Conservation (phyloP, 2,888 invertebrate species). For the Lycocerus yunnanus region DNA sequence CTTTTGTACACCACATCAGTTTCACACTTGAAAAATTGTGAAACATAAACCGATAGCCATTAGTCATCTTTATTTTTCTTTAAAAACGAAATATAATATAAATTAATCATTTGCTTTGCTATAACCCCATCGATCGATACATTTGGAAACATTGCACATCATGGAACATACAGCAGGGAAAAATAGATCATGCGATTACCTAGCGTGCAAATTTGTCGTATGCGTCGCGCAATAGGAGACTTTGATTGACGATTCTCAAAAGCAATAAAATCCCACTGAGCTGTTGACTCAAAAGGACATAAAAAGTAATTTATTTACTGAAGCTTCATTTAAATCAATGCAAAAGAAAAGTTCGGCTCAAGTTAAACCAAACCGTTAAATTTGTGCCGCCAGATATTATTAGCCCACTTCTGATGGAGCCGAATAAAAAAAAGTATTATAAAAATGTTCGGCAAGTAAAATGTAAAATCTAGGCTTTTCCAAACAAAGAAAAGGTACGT, state of each 20-base stretch:
- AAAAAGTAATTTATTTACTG: background rate
- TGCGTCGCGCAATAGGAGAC: background rate
- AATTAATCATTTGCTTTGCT: background rate
- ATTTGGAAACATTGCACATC: background rate
- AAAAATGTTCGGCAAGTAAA: too few species aligned
- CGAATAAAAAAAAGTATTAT: background rate
- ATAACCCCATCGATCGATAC: background rate
- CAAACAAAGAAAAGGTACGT: background rate
- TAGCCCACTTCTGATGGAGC: background rate
- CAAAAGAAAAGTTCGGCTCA: background rate
- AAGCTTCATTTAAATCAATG: background rate
- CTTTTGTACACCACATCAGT: constrained; percentile 16
- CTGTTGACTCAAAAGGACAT: background rate
- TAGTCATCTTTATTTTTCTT: background rate
- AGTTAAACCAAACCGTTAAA: background rate
- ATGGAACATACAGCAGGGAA: background rate
- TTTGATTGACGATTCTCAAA: background rate
- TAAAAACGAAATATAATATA: background rate
- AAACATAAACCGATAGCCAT: background rate
- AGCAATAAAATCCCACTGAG: background rate
- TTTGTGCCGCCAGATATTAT: background rate
- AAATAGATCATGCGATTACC: background rate
- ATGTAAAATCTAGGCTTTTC: background rate
- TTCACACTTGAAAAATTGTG: constrained; percentile 5
- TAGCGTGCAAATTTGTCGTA: background rate